A percentile compares a stretch with the other conserved stretches of the same genome.
Evolutionary conservation across 64 coral and sea anemone genomes (phyloP).

Genomic region (Catalaphyllia jardinei): DNA sequence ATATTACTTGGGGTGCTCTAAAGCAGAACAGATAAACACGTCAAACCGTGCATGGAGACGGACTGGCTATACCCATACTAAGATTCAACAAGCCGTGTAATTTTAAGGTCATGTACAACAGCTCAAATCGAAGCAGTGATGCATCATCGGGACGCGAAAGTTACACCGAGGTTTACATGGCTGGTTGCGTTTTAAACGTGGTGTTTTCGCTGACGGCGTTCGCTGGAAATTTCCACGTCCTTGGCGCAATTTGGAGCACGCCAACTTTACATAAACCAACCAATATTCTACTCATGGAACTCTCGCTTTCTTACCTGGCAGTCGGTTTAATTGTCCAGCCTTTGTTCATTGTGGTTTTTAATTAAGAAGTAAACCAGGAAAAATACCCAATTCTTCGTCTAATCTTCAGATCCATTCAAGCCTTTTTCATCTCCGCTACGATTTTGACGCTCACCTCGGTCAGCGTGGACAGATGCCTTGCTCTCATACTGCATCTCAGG

Average conservation of each 20-base stretch:
- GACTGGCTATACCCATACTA: background rate
- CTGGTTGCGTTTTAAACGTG: background rate
- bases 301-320: background rate
- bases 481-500: background rate
- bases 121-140: background rate
- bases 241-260: constrained; percentile 2
- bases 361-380: background rate
- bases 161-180: background rate
- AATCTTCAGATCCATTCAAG: background rate
- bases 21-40: too few relatives aligned
- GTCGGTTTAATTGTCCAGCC: constrained; percentile 9
- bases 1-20: too few relatives aligned
- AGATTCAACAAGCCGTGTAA: background rate
- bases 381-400: background rate
- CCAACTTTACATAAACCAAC: background rate
- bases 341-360: background rate
- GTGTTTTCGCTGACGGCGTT: background rate
- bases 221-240: background rate
- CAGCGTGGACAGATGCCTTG: background rate
- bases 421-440: background rate
- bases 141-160: background rate
- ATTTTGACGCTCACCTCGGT: background rate
- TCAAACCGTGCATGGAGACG: background rate
- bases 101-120: background rate
- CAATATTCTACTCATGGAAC: background rate